These are phyloP conservation scores for Chunga burmeisteri DNA, from an alignment of 2,113 vertebrate genomes.

Conservation along the genomic window DNA sequence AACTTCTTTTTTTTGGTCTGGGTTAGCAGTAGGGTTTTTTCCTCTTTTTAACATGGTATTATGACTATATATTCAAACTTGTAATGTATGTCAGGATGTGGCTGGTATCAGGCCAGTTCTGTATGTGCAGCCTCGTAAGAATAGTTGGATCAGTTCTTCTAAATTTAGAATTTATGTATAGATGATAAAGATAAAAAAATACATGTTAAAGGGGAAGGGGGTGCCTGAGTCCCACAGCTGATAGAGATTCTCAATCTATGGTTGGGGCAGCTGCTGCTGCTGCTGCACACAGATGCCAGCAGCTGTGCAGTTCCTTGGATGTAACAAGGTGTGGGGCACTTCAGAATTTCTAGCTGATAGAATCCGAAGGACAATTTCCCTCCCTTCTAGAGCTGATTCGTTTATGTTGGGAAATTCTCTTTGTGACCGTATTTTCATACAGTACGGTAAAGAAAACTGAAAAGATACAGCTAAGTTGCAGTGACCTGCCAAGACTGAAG, in stretches of 20 bases:
- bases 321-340: not conserved
- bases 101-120: not conserved
- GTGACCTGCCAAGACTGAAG: not conserved
- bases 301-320: not conserved
- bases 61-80: not conserved
- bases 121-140: not conserved
- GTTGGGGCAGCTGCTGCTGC: not conserved
- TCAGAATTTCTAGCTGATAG: not conserved
- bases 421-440: not conserved
- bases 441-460: not conserved
- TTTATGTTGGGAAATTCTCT: not conserved
- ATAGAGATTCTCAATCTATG: not conserved
- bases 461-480: not conserved
- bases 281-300: not conserved
- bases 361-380: not conserved
- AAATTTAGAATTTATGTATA: not conserved
- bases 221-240: not conserved
- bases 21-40: not conserved
- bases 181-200: not conserved
- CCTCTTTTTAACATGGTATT: not conserved
- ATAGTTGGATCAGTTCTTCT: not conserved
- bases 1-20: not conserved
- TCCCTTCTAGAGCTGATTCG: not conserved
- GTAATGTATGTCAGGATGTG: not conserved
- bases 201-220: not conserved